Evolutionary conservation across 2,888 invertebrate species (phyloP).

Genomic region (Meta bourneti): DNA sequence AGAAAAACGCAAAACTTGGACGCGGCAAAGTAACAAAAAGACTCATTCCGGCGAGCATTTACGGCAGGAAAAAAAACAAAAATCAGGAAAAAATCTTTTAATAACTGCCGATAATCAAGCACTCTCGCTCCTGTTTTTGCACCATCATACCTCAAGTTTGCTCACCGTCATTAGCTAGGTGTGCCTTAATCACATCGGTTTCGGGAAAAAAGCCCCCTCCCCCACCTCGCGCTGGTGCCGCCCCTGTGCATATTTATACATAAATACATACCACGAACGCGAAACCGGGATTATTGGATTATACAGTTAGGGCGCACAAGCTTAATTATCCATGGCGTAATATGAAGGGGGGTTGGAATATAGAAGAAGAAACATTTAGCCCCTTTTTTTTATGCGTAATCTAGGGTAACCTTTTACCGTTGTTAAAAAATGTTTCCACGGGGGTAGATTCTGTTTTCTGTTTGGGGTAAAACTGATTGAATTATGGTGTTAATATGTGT

Average conservation of each 20-base stretch:
- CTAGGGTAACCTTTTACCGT: slow-evolving; percentile 21
- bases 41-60: not conserved
- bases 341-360: slow-evolving; percentile 27
- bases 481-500: slow-evolving; percentile 72
- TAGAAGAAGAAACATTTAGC: slow-evolving; percentile 59
- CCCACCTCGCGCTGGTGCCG: not conserved
- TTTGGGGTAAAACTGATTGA: slow-evolving; percentile 69
- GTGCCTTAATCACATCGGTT: slow-evolving; percentile 65
- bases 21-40: not conserved
- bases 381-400: slow-evolving; percentile 35
- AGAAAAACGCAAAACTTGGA: slow-evolving; percentile 13
- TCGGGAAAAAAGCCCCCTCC: slow-evolving; percentile 10
- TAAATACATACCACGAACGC: slow-evolving; percentile 29
- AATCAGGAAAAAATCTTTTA: slow-evolving; percentile 47
- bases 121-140: slow-evolving; percentile 39
- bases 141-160: slow-evolving; percentile 49
- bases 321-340: slow-evolving; percentile 76
- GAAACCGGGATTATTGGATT: slow-evolving; percentile 71
- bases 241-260: slow-evolving; percentile 54
- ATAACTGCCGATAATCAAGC: slow-evolving; percentile 74
- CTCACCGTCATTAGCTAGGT: slow-evolving; percentile 68
- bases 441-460: slow-evolving; percentile 67
- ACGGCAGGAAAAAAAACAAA: slow-evolving; percentile 9
- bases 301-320: slow-evolving; percentile 53
- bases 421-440: slow-evolving; percentile 48